phyloP scores from a whole-genome alignment of 1,140 invertebrate species.

The Druon quercuslanigerum region DNA sequence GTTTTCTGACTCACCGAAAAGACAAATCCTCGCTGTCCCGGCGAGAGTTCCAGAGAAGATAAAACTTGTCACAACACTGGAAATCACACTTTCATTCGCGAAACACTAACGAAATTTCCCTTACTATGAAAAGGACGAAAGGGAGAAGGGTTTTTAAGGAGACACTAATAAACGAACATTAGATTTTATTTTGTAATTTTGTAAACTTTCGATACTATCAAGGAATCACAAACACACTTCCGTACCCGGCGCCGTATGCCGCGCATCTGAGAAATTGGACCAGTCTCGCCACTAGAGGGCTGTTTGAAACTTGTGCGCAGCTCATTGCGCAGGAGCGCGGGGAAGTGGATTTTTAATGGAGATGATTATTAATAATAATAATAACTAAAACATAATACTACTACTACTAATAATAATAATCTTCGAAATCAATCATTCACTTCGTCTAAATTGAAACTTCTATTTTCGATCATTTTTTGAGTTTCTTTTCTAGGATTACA shows the following conservation, averaged over 20 bases:
- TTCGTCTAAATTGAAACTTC: no score
- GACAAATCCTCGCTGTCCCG: neutral
- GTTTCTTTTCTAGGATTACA: no score
- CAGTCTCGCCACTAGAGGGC: constrained; percentile 1
- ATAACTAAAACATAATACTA: no score
- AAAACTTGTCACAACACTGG: constrained; percentile 29
- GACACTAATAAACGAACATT: constrained; percentile 45
- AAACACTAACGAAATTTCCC: constrained; percentile 2
- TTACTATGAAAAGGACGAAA: constrained; percentile 33
- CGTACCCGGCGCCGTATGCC: constrained; percentile 50
- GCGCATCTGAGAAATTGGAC: constrained; percentile 48
- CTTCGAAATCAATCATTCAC: no score
- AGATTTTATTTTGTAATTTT: neutral
- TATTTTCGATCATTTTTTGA: no score
- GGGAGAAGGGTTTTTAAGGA: constrained; percentile 32
- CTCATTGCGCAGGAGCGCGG: neutral
- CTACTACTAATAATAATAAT: no score
- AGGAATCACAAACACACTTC: constrained; percentile 13
- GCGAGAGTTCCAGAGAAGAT: constrained; percentile 6
- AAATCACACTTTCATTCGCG: constrained; percentile 27
- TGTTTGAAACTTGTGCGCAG: neutral
- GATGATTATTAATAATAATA: no score
- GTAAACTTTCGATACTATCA: neutral
- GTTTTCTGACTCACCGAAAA: neutral
- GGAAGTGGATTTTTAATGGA: neutral